phyloP scores from a whole-genome alignment of 2,113 vertebrate genomes.

The Aramus guarauna region DNA sequence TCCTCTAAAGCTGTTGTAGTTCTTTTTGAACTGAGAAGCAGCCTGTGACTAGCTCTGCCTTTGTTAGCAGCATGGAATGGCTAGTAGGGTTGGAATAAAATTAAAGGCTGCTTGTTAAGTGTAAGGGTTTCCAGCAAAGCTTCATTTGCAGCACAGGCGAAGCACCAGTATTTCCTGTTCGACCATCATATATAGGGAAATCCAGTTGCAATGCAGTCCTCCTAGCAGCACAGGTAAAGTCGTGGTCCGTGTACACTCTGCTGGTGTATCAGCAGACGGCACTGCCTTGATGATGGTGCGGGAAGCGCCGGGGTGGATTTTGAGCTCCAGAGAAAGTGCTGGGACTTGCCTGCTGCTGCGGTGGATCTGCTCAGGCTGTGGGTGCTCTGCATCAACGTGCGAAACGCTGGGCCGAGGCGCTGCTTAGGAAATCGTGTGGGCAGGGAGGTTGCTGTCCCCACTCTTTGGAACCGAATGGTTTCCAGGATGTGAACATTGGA shows the following conservation, averaged over 20 bases:
- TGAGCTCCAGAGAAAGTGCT: neutral
- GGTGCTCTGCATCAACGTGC: neutral
- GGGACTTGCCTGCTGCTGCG: rapidly evolving
- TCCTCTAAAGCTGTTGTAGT: neutral
- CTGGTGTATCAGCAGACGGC: neutral
- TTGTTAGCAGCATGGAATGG: neutral
- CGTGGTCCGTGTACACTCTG: neutral
- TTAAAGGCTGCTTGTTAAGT: neutral
- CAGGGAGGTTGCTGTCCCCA: neutral
- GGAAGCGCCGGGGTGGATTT: rapidly evolving
- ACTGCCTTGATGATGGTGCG: neutral
- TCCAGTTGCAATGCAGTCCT: neutral
- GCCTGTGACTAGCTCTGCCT: neutral
- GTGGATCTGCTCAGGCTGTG: rapidly evolving
- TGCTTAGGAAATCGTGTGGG: neutral
- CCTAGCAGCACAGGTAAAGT: neutral
- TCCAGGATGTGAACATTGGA: neutral
- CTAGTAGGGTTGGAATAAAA: neutral
- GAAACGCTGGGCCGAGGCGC: neutral
- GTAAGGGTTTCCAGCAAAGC: neutral
- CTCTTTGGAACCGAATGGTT: neutral
- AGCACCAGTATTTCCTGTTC: neutral
- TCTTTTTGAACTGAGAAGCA: neutral
- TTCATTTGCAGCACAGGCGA: neutral
- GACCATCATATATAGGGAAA: neutral